Conservation (phyloP, 2,888 invertebrate genomes). For the Agrenia bidenticulata region DNA sequence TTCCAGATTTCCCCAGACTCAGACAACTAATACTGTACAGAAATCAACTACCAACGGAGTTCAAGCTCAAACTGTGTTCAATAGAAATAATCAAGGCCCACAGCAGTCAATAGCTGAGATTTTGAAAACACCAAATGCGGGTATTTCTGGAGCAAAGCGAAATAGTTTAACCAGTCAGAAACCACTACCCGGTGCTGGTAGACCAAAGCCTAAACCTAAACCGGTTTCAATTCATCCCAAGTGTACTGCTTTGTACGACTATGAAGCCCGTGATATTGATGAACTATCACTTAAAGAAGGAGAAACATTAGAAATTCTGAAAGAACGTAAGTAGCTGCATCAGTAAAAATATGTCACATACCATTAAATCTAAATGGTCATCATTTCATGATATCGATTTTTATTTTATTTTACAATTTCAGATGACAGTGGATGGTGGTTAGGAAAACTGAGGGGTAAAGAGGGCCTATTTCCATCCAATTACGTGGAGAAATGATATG, state of each 20-base stretch:
- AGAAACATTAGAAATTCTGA: slow-evolving; percentile 64
- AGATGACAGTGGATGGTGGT: slow-evolving; percentile 72
- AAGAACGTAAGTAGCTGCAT: slow-evolving; percentile 60
- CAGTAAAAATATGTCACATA: too few relatives aligned
- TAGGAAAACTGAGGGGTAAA: slow-evolving; percentile 61
- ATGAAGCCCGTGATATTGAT: slow-evolving; percentile 67
- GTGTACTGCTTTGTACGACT: slow-evolving; percentile 63
- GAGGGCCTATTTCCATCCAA: slow-evolving; percentile 68
- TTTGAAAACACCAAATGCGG: slow-evolving; percentile 45
- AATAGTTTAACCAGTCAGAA: slow-evolving; percentile 33
- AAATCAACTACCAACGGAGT: slow-evolving; percentile 44
- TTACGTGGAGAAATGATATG: slow-evolving; percentile 61
- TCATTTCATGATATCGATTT: too few relatives aligned
- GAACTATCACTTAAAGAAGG: slow-evolving; percentile 65
- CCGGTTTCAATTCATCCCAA: slow-evolving; percentile 58
- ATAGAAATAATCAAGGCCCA: slow-evolving; percentile 34
- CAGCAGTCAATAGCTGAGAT: slow-evolving; percentile 28
- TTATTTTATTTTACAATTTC: too few relatives aligned
- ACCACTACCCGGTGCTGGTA: slow-evolving; percentile 56
- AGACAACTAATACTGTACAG: neutral
- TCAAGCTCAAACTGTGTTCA: slow-evolving; percentile 44
- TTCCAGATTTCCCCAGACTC: neutral
- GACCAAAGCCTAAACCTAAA: slow-evolving; percentile 58
- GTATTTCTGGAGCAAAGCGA: slow-evolving; percentile 56
- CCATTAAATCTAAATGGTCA: too few relatives aligned